These are phyloP conservation scores for Dinocampus coccinellae DNA, from an alignment of 2,888 invertebrate genomes.

Conservation along the genomic window DNA sequence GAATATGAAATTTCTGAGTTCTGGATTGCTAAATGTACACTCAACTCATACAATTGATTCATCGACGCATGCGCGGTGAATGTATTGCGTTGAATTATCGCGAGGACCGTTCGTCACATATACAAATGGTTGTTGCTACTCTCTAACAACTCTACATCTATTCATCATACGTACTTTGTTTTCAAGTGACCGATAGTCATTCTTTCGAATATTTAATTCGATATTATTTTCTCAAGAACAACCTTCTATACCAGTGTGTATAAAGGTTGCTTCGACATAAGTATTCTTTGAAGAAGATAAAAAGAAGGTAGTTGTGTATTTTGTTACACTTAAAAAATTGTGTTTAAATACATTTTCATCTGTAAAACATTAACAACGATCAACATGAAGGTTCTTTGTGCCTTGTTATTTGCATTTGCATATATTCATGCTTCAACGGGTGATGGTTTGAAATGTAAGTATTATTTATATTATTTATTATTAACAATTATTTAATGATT, in stretches of 20 bases:
- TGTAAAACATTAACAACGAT: slow-evolving; percentile 6
- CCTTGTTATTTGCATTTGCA: slow-evolving; percentile 71
- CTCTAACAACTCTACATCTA: neutral
- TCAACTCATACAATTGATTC: slow-evolving; percentile 45
- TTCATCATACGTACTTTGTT: slow-evolving; percentile 30
- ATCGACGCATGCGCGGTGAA: slow-evolving; percentile 35
- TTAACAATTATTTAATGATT: neutral
- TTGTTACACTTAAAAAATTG: too few species aligned
- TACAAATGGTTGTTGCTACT: slow-evolving; percentile 13
- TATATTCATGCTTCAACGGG: slow-evolving; percentile 70
- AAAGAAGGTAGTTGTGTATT: too few species aligned
- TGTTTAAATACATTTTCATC: too few species aligned
- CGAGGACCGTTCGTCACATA: slow-evolving; percentile 27
- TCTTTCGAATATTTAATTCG: slow-evolving; percentile 32
- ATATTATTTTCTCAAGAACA: slow-evolving; percentile 25
- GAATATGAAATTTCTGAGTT: slow-evolving; percentile 41
- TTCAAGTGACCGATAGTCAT: slow-evolving; percentile 49
- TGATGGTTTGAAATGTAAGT: slow-evolving; percentile 78
- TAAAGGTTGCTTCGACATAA: slow-evolving; percentile 77
- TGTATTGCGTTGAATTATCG: slow-evolving; percentile 36
- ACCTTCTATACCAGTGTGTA: slow-evolving; percentile 94
- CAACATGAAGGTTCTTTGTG: slow-evolving; percentile 69
- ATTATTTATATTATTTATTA: slow-evolving; percentile 40
- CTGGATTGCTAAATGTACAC: neutral
- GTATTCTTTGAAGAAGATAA: slow-evolving; percentile 15